A percentile compares a stretch with the other conserved stretches of the same genome.
These are phyloP conservation scores for Chunga burmeisteri DNA, from an alignment of 2,113 vertebrate species.

Conservation along the genomic window DNA sequence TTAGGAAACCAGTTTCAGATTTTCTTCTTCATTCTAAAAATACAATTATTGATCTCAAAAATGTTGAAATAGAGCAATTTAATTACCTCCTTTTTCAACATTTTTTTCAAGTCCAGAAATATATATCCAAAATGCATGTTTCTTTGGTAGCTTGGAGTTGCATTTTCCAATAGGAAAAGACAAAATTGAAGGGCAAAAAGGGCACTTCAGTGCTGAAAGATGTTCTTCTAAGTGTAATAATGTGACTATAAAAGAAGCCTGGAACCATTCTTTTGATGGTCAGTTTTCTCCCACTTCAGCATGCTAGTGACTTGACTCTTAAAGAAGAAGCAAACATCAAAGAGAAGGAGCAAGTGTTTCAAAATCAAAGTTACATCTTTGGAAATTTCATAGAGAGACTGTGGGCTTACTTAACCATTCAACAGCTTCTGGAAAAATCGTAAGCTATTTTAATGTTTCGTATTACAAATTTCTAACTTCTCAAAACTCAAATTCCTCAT, in stretches of 20 bases:
- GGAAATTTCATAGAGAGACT: constrained; percentile 84
- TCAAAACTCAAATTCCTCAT: not conserved
- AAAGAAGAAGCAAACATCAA: constrained; percentile 34
- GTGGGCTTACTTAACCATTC: constrained; percentile 92
- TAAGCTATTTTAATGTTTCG: constrained; percentile 56
- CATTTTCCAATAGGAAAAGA: not conserved
- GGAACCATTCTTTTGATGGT: not conserved
- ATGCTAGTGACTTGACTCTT: constrained; percentile 67
- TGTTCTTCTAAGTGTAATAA: not conserved
- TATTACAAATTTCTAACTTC: not conserved
- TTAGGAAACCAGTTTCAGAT: not conserved
- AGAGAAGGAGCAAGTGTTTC: constrained; percentile 67
- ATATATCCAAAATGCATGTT: not conserved
- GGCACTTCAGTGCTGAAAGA: not conserved
- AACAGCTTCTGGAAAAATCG: constrained; percentile 86
- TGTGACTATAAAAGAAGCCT: not conserved
- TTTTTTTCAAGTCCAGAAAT: not conserved
- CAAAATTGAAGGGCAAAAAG: not conserved
- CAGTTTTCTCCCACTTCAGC: constrained; percentile 44
- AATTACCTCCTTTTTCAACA: not conserved
- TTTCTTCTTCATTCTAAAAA: no score
- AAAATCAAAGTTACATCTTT: constrained; percentile 68
- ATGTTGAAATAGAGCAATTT: not conserved
- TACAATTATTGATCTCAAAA: not conserved
- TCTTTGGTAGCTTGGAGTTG: not conserved